A percentile compares a stretch with the other conserved stretches of the same genome.
Evolutionary conservation across 2,113 vertebrate genomes (phyloP).

Genomic region (Istiophorus platypterus): DNA sequence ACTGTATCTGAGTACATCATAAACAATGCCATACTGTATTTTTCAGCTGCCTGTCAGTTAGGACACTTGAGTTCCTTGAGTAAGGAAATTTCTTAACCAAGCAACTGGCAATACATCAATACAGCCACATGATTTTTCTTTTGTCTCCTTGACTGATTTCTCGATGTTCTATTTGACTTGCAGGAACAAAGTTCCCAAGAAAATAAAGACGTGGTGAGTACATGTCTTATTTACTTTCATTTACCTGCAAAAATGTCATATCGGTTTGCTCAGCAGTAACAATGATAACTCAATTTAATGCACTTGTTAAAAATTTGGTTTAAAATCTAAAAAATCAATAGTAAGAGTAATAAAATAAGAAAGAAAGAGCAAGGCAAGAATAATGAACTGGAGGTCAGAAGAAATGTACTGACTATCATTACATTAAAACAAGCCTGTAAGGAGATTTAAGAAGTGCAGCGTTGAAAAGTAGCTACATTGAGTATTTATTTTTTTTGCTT

Average conservation of each 20-base stretch:
- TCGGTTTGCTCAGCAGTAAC: not conserved
- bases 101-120: not conserved
- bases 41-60: not conserved
- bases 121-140: not conserved
- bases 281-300: not conserved
- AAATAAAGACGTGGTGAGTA: conserved; percentile 79
- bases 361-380: not conserved
- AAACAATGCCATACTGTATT: not conserved
- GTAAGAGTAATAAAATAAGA: not conserved
- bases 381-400: not conserved
- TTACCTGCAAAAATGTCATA: not conserved
- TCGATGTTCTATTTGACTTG: conserved; percentile 44
- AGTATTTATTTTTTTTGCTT: no score
- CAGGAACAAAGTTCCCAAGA: conserved; percentile 78
- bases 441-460: not conserved
- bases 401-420: not conserved
- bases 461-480: no score
- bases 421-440: not conserved
- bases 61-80: not conserved
- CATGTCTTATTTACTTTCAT: conserved; percentile 4
- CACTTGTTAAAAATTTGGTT: not conserved
- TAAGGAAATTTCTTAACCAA: not conserved
- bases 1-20: conserved; percentile 11
- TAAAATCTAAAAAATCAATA: conserved; percentile 16
- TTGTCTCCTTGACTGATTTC: conserved; percentile 24